Percentiles rank a stretch among this genome's conserved stretches.
Conservation (phyloP, 2,113 vertebrate species). For the Nicator chloris region DNA sequence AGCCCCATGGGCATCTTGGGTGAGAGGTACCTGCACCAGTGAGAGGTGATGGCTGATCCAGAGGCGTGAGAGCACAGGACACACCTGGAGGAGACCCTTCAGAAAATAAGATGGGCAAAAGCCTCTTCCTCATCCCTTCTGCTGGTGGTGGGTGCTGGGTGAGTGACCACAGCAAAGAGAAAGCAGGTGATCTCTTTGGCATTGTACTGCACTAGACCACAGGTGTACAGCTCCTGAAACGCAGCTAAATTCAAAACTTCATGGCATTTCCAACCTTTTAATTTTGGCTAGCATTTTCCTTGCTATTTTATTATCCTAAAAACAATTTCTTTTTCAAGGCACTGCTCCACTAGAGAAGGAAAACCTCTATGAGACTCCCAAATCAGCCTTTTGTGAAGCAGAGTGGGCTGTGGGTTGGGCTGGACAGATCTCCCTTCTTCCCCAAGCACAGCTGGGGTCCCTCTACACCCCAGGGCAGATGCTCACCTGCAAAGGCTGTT, state of each 20-base stretch:
- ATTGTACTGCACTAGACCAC: neutral
- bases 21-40: neutral
- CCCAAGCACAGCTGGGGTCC: neutral
- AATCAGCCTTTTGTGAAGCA: neutral
- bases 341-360: neutral
- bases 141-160: neutral
- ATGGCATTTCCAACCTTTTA: neutral
- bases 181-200: neutral
- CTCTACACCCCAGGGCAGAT: neutral
- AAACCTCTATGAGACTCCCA: neutral
- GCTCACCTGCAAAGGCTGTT: neutral
- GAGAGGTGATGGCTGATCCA: neutral
- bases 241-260: neutral
- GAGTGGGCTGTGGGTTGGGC: neutral
- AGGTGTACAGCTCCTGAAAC: neutral
- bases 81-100: neutral
- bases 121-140: neutral
- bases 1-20: accelerated
- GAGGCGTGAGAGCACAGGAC: neutral
- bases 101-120: neutral
- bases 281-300: neutral
- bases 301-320: neutral
- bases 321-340: accelerated
- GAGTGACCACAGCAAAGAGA: neutral
- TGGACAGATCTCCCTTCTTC: neutral